These are phyloP conservation scores for Aurelia sp. DNA, from an alignment of 30 jellyfish, hydroid and myxozoan genomes.

Conservation along the genomic window DNA sequence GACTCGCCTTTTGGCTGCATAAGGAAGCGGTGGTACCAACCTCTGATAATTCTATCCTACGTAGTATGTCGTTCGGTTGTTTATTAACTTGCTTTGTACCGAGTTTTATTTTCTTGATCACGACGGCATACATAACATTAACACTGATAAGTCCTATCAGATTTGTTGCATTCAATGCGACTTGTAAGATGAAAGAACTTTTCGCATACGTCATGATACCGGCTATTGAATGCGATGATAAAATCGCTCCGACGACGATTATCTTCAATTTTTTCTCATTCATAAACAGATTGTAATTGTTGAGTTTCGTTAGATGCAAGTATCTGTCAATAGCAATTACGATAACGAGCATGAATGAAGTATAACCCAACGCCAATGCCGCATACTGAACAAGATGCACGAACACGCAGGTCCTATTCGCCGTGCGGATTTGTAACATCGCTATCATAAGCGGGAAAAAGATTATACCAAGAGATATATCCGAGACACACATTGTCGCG, in stretches of 20 bases:
- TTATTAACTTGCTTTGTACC: background rate
- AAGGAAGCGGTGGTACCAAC: background rate
- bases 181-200: conserved; percentile 2
- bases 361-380: conserved; percentile 20
- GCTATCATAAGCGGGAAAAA: conserved; percentile 13
- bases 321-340: conserved; percentile 31
- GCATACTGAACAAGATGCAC: background rate
- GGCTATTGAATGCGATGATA: conserved; percentile 9
- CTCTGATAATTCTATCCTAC: background rate
- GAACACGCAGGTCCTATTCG: background rate
- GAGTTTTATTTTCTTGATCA: conserved; percentile 7
- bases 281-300: conserved; percentile 37
- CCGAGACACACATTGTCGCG: conserved; percentile 24
- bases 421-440: background rate
- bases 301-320: conserved; percentile 35
- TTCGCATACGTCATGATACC: background rate
- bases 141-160: conserved; percentile 3
- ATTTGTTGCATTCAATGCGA: background rate
- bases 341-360: conserved; percentile 21
- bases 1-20: background rate
- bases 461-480: conserved; percentile 8
- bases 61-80: background rate
- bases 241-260: background rate
- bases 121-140: conserved; percentile 2
- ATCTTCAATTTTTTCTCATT: background rate